A percentile compares a stretch with the other conserved stretches of the same genome.
Conservation (phyloP, 2,113 vertebrate genomes). For the Hassar affinis region DNA sequence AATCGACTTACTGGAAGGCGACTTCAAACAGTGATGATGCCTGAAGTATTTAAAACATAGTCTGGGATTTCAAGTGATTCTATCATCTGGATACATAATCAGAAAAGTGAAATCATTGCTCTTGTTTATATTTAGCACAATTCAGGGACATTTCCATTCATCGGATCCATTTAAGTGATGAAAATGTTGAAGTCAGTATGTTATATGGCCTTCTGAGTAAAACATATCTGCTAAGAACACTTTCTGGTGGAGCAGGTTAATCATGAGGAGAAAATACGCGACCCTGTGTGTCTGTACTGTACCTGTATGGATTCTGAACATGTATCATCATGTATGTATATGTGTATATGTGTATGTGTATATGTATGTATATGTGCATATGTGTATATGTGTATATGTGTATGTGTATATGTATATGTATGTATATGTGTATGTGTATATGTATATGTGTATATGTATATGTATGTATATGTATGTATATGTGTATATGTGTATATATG, state of each 20-base stretch:
- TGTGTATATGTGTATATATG: no score
- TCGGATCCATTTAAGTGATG: background rate
- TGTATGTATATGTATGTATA: no score
- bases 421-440: no score
- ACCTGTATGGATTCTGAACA: background rate
- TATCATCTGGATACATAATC: background rate
- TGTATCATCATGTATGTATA: no score
- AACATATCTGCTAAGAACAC: background rate
- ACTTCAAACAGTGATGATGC: background rate
- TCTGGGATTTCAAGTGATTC: conserved; percentile 1
- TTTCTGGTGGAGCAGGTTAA: background rate
- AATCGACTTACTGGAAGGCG: conserved; percentile 11
- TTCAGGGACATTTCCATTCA: background rate
- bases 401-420: no score
- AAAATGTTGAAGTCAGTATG: background rate
- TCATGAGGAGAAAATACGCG: background rate
- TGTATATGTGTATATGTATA: no score
- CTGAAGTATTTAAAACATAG: conserved; percentile 5
- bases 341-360: no score
- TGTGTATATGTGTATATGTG: no score
- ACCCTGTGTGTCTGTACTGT: background rate
- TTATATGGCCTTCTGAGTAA: background rate
- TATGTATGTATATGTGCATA: no score
- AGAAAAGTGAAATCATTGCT: background rate
- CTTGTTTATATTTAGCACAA: background rate